Percentiles rank a stretch among this genome's conserved stretches.
phyloP scores from a whole-genome alignment of 2,888 invertebrate genomes.

The Colostygia pectinataria region DNA sequence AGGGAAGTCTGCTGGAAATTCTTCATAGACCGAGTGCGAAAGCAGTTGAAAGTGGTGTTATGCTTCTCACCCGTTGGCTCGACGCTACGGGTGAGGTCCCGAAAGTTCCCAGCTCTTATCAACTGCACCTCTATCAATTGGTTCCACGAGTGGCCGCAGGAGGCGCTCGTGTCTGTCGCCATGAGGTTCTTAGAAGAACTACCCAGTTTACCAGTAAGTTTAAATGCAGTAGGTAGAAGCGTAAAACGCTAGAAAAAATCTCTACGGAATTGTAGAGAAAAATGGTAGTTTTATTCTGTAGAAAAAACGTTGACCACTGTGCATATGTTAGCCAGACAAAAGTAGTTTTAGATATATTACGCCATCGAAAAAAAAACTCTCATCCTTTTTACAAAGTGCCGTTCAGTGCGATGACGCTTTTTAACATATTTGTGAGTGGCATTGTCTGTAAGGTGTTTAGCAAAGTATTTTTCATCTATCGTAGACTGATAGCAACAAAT shows the following conservation, averaged over 20 bases:
- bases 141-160: conserved; percentile 99
- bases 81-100: conserved; percentile 93
- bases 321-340: too few species aligned
- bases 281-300: too few species aligned
- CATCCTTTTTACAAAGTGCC: too few species aligned
- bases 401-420: too few species aligned
- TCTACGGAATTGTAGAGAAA: too few species aligned
- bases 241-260: too few species aligned
- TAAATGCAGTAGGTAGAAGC: background rate
- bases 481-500: background rate
- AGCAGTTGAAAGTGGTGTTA: conserved; percentile 94
- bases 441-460: too few species aligned
- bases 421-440: too few species aligned
- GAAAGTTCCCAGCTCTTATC: conserved; percentile 97
- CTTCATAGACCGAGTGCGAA: conserved; percentile 96
- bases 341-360: too few species aligned
- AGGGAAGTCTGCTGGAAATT: conserved; percentile 99
- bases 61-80: conserved; percentile 99
- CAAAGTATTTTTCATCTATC: too few species aligned
- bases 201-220: conserved; percentile 88
- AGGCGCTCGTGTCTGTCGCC: conserved; percentile 96
- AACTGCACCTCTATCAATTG: conserved; percentile 98
- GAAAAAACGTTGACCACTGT: too few species aligned
- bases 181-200: conserved; percentile 93
- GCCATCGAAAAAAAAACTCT: too few species aligned